Percentiles rank a stretch among this genome's conserved stretches.
phyloP scores from a whole-genome alignment of 1,140 invertebrate genomes.

The Cheumatopsyche charites region DNA sequence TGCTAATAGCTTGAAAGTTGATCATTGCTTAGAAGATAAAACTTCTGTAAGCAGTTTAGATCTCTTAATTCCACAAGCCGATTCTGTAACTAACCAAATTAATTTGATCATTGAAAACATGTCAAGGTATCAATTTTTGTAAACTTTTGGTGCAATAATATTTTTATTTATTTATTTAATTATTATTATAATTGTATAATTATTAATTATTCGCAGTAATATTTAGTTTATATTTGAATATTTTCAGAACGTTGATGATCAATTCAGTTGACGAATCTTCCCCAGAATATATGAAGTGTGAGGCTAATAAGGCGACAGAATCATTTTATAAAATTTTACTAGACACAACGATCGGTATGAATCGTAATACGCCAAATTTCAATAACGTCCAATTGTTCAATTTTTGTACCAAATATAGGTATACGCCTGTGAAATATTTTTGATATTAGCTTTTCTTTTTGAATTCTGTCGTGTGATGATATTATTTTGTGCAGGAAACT shows the following conservation, averaged over 20 bases:
- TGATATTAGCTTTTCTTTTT: too few relatives aligned
- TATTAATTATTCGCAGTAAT: neutral
- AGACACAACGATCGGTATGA: slow-evolving; percentile 37
- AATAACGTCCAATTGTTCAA: slow-evolving; percentile 24
- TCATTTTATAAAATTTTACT: slow-evolving; percentile 31
- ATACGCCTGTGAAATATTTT: neutral
- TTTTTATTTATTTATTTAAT: neutral
- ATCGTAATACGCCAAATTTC: slow-evolving; percentile 28
- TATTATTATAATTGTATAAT: neutral
- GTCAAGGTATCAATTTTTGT: slow-evolving; percentile 41
- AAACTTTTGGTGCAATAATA: too few relatives aligned
- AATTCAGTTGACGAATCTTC: slow-evolving; percentile 28
- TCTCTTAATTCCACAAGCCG: slow-evolving; percentile 34
- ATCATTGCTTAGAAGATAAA: slow-evolving; percentile 27
- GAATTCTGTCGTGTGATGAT: neutral
- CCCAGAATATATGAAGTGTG: slow-evolving; percentile 31
- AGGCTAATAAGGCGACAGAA: slow-evolving; percentile 32
- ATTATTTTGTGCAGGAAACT: neutral
- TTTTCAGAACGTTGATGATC: slow-evolving; percentile 39
- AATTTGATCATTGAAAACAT: slow-evolving; percentile 35
- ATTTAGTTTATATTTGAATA: neutral
- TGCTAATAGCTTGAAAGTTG: slow-evolving; percentile 33
- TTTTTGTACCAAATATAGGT: slow-evolving; percentile 36
- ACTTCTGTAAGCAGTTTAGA: neutral
- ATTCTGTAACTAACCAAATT: slow-evolving; percentile 37